Evolutionary conservation across 2,797 vertebrate genomes (phyloP).

Genomic region (Spheniscus humboldti): DNA sequence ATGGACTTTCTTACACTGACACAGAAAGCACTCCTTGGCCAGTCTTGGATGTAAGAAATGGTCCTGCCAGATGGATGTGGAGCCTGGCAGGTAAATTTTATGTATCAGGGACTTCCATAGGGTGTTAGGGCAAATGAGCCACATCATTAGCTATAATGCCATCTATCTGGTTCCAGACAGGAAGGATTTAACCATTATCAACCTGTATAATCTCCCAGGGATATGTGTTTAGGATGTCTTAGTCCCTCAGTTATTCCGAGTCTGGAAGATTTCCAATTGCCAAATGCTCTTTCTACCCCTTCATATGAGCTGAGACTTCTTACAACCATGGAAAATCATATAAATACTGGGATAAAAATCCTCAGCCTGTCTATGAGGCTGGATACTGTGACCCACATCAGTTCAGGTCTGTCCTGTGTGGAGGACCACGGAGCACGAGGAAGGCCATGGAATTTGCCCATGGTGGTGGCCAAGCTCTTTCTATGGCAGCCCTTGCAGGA

Average conservation of each 20-base stretch:
- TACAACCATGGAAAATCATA: background rate
- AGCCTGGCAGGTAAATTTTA: background rate
- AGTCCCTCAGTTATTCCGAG: background rate
- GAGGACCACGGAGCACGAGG: background rate
- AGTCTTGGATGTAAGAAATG: background rate
- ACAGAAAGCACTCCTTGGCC: background rate
- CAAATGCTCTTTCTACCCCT: background rate
- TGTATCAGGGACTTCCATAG: background rate
- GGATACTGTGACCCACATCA: background rate
- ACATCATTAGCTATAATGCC: background rate
- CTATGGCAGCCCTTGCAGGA: background rate
- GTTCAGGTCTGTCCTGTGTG: background rate
- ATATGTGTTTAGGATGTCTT: background rate
- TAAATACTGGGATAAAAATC: background rate
- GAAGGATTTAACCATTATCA: background rate
- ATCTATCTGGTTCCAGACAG: background rate
- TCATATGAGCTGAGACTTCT: background rate
- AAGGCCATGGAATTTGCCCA: background rate
- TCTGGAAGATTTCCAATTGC: background rate
- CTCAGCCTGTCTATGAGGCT: background rate
- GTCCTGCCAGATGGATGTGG: background rate
- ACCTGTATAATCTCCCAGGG: background rate
- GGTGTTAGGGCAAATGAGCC: background rate
- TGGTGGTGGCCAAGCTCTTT: background rate
- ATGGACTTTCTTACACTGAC: background rate